Base-by-base conservation (phyloP, 2,888 invertebrate species). In the Mimas tiliae region DNA sequence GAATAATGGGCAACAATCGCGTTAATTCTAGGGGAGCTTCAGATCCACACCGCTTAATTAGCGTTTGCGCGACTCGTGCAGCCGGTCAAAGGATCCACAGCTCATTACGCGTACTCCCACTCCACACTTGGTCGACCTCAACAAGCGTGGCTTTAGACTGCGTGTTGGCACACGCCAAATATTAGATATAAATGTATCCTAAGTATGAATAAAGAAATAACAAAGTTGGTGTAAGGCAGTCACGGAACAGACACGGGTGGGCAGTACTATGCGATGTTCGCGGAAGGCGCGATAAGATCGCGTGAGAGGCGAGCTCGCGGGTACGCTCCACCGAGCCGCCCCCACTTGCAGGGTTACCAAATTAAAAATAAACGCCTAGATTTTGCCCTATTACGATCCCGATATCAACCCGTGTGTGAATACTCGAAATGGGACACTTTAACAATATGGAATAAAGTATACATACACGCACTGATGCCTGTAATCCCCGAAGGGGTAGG, bases 251-350 rank as follows among this genome's bases (percentile, higher is more conserved):
- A 88, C 83, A 84, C 84, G 79, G 83, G 81, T 88, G 88, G 88
- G 84, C 89, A 89, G 88, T 86, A 84, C 88, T 84, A 86, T 85
- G 88, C 89, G 85, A 90, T 89, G 91, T 91, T 90, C 89, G 89
- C 91, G 89, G 92, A 88, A 91, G 88, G 88, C 83, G 88, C 87
- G 93, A 92, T 91, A 91, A 88, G 83, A 93, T 93, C 93, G 91
- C 92, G 91, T 91, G 91, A 88, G 90, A 88, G 90, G 89, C 85
- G 86, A 85, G 86, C 83, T 79, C 83, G 84, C 83, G 84, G 84
- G 82, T 63, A 47, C 53, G 66, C 63, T 63, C 66, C 34, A 63
- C 69, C 70, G 70, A 65, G 70, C 71, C 75, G 72, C 69, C 74
- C 73, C 74, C 75, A 72, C 27, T 34, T n/a, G 11, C 38, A 65